Evolutionary conservation across 2,113 vertebrate species (phyloP).

Genomic region (Arvicanthis niloticus): DNA sequence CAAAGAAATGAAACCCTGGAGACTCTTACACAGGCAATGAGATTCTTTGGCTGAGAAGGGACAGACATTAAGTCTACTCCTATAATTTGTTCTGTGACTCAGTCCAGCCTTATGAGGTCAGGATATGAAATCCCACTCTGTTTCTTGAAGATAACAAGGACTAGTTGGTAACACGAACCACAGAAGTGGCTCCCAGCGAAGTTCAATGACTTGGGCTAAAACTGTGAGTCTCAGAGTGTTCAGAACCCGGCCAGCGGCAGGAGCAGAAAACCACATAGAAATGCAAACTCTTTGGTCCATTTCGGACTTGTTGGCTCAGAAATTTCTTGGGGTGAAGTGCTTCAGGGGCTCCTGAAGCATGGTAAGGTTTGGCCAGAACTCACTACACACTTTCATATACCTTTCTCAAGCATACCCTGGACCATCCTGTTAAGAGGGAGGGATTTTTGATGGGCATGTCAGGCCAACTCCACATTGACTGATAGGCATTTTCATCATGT

Average conservation of each 20-base stretch:
- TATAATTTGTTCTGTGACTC: background rate
- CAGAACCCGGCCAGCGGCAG: background rate
- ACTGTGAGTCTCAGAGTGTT: background rate
- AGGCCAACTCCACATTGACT: background rate
- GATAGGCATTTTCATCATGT: background rate
- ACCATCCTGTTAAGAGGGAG: background rate
- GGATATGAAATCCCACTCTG: background rate
- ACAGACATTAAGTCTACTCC: background rate
- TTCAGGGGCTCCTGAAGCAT: background rate
- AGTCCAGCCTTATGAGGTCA: background rate
- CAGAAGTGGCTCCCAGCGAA: background rate
- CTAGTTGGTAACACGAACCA: background rate
- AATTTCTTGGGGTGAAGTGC: background rate
- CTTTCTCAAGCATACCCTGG: background rate
- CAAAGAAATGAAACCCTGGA: background rate
- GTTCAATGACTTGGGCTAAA: background rate
- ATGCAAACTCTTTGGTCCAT: background rate
- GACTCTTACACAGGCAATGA: background rate
- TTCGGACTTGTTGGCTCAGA: background rate
- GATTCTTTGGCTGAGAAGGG: background rate
- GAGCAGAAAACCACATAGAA: background rate
- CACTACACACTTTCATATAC: fast-evolving
- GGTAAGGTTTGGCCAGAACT: background rate
- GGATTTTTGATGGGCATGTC: background rate
- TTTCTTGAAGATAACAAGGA: background rate